Percentiles rank a stretch among this genome's conserved stretches.
Conservation (phyloP, 2,113 vertebrate genomes). For the Noturus placidus region DNA sequence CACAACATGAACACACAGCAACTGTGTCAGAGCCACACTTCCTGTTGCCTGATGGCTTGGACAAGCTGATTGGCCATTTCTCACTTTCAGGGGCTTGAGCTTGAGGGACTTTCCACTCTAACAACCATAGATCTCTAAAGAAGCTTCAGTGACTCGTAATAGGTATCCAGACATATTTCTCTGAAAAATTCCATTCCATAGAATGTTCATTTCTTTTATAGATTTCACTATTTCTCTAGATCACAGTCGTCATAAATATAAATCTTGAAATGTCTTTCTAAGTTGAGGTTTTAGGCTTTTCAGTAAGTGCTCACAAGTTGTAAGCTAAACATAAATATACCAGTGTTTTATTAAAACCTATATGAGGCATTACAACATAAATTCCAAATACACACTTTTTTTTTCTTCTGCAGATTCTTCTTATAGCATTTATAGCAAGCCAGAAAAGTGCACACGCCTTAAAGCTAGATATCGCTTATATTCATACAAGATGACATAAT, state of each 20-base stretch:
- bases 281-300: background rate
- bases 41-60: slow-evolving; percentile 44
- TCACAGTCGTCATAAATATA: background rate
- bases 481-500: background rate
- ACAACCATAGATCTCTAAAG: background rate
- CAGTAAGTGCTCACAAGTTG: background rate
- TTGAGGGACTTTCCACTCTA: slow-evolving; percentile 1
- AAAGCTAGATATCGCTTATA: background rate
- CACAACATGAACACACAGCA: slow-evolving; percentile 11
- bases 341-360: background rate
- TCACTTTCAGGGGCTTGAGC: background rate
- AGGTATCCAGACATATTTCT: slow-evolving; percentile 10
- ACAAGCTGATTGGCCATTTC: slow-evolving; percentile 37
- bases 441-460: background rate
- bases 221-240: background rate
- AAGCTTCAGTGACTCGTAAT: background rate
- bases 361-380: background rate
- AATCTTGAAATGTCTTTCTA: background rate
- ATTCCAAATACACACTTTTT: background rate
- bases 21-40: slow-evolving; percentile 47
- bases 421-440: background rate
- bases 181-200: too few relatives aligned
- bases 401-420: background rate
- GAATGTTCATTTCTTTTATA: background rate
- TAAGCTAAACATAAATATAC: background rate